Evolutionary conservation across 2,888 invertebrate species (phyloP), one percentile per base, ranked within the genome.

Genomic region (Ypsolopha scabrella): DNA sequence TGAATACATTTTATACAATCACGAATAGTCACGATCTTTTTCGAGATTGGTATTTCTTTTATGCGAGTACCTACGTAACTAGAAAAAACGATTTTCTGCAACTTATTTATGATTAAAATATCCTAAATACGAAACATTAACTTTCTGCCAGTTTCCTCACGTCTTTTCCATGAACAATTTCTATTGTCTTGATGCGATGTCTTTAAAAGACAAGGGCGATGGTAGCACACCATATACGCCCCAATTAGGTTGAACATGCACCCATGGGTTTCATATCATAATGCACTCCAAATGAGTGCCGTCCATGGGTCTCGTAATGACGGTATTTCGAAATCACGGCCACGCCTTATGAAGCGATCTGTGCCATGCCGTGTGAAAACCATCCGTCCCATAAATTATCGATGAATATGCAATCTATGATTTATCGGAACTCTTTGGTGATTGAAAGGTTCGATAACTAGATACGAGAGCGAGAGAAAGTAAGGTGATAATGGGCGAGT

Each of bases 381-480:
- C 39, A 14, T 11, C 45, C 45, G 45, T n/a, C 48, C 10, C 33
- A 45, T 48, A 37, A 48, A 48, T 48, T 48, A 48, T 37, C 34
- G 46, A 35, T 13, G 35, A 37, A 48, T 48, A 37, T 37, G 48
- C 48, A 37, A 37, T 48, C 9, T 48, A 37, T 37, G 48, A 48
- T 48, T 13, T 57, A 53, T 48, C 55, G 54, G 52, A 51, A 53
- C 37, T 37, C 35, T n/a, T 8, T 10, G 55, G 55, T 60, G 64
- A 70, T 69, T 59, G 62, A 63, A 63, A 59, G 55, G 61, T 57
- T 58, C 58, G 64, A 65, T 65, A 60, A 56, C 52, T 45, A 43
- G 54, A 51, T 53, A 41, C 38, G 38, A 55, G 63, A 62, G 60
- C 56, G 53, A 53, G 75, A 61, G 74, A 75, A 75, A 75, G 73